These are phyloP conservation scores for Heptranchias perlo DNA, from an alignment of 2,113 vertebrate species.

Conservation along the genomic window DNA sequence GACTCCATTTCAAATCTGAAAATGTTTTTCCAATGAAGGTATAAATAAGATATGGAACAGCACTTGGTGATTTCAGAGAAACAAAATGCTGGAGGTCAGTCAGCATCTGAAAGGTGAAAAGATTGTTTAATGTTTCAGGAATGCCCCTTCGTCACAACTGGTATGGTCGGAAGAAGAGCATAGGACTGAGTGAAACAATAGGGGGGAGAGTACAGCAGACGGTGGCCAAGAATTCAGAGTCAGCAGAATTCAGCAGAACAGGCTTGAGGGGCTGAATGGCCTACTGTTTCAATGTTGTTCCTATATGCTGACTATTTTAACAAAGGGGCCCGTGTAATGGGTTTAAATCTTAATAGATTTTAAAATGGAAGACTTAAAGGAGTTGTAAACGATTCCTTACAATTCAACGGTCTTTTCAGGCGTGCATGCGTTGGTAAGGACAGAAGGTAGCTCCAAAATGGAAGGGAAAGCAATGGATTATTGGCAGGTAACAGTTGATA, in stretches of 20 bases:
- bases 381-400: neutral
- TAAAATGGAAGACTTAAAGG: neutral
- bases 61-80: neutral
- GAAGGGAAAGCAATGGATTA: neutral
- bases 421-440: neutral
- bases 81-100: neutral
- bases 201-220: no score
- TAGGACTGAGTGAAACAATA: no score
- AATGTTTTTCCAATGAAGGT: neutral
- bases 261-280: neutral
- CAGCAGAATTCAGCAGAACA: no score
- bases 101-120: neutral
- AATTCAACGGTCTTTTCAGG: neutral
- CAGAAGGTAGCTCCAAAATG: neutral
- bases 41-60: neutral
- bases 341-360: no score
- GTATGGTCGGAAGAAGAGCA: neutral
- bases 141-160: neutral
- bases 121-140: neutral
- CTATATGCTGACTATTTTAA: neutral
- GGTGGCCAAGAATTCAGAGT: no score
- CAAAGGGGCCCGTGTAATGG: neutral
- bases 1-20: neutral
- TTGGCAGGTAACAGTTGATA: neutral
- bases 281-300: neutral